These are phyloP conservation scores for Kryptolebias ocellatus DNA, from an alignment of 2,797 vertebrate genomes.

Conservation along the genomic window DNA sequence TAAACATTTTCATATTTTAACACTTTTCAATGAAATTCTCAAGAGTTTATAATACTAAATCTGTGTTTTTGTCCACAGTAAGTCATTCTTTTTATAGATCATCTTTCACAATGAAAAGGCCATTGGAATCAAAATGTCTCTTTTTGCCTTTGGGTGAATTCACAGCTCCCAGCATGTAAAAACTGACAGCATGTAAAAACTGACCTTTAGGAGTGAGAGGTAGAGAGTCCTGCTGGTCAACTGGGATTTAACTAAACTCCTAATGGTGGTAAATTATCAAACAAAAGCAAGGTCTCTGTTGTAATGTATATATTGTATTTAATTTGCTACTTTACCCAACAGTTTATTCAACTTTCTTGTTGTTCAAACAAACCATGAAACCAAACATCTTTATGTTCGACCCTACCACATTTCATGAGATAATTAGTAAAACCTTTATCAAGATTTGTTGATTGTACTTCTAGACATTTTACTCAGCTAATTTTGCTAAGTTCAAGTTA, in stretches of 20 bases:
- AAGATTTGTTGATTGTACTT: no score
- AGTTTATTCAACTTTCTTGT: not conserved
- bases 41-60: constrained; percentile 6
- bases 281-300: not conserved
- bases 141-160: constrained; percentile 51
- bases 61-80: constrained; percentile 29
- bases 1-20: not conserved
- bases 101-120: constrained; percentile 46
- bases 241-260: constrained; percentile 43
- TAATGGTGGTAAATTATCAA: constrained; percentile 14
- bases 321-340: constrained; percentile 1
- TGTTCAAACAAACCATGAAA: no score
- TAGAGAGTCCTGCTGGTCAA: constrained; percentile 29
- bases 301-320: not conserved
- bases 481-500: no score
- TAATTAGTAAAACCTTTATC: no score
- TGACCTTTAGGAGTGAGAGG: constrained; percentile 63
- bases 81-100: constrained; percentile 43
- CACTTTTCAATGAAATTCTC: no score
- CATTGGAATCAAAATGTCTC: constrained; percentile 55
- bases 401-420: no score
- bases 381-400: no score
- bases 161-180: constrained; percentile 53
- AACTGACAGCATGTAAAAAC: constrained; percentile 67
- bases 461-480: no score